Evolutionary conservation across 2,113 vertebrate genomes (phyloP), one percentile per base, ranked within the genome.

Genomic region (Centrocercus urophasianus): DNA sequence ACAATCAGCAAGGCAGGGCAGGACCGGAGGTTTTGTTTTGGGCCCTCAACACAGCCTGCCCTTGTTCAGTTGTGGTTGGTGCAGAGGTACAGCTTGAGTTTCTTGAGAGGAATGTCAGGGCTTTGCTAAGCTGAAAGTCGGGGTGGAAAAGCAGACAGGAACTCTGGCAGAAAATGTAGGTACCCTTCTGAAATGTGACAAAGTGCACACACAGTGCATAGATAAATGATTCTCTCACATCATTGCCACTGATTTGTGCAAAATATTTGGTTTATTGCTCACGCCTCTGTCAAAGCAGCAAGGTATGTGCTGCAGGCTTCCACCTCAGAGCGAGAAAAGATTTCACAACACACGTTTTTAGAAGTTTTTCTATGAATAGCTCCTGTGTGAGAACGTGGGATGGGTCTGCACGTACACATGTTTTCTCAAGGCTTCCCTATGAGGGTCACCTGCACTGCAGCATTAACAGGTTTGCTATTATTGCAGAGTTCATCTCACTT

Each of bases 381-480:
- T 67, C 8, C 52, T 22, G 57, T 59, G 34, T 76, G 64, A 34
- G 48, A 18, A 24, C 0, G 1, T 14, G 3, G 61, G 16, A 30
- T 1, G 2, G 52, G 30, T 19, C 63, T 22, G 75, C 28, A 10
- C 52, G 6, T 8, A 13, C 63, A 5, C 4, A 7, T 15, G 42
- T 57, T 40, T 64, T 63, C 86, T 75, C 56, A 34, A 59, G 34
- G 36, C 56, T 52, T 74, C 1, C 9, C 61, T 28, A 59, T 13
- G 56, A 80, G 1, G 3, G 25, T 27, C 0, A 1, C n/a, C 54
- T 50, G 27, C 13, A 2, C 2, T 30, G 36, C 48, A 75, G 42
- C 36, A 22, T 13, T 14, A 50, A 22, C 52, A 69, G 65, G 17
- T 65, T 82, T 13, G 8, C 2, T 17, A 24, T 15, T 21, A 5